Percentiles rank a stretch among this genome's conserved stretches.
phyloP scores from a whole-genome alignment of 2,797 vertebrate species.

The Ciconia nigra region DNA sequence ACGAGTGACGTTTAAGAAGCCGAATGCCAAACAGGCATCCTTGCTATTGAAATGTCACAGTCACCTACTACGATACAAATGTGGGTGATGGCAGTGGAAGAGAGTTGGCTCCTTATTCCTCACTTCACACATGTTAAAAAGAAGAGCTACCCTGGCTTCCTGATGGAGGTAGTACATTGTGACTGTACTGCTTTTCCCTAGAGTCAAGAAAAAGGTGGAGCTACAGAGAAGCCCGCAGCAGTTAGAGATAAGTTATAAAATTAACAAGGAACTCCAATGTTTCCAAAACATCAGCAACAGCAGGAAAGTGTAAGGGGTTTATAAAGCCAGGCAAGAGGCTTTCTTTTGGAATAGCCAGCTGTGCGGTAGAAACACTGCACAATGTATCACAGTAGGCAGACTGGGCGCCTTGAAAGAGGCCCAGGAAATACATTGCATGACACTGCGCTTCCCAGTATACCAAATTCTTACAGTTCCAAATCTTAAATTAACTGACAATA shows the following conservation, averaged over 20 bases:
- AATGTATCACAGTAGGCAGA: neutral
- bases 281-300: neutral
- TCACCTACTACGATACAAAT: neutral
- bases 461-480: neutral
- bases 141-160: neutral
- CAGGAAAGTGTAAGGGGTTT: neutral
- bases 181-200: neutral
- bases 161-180: neutral
- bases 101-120: neutral
- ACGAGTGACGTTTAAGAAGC: neutral
- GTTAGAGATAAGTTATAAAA: neutral
- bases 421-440: neutral
- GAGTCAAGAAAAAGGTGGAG: neutral
- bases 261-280: neutral
- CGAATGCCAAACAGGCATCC: neutral
- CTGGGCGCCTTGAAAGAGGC: neutral
- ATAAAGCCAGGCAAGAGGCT: neutral
- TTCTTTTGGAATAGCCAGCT: neutral
- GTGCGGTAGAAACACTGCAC: neutral
- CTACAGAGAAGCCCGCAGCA: neutral
- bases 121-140: neutral
- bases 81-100: neutral
- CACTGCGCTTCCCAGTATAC: neutral
- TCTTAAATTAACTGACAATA: neutral
- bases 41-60: constrained; percentile 6